Evolutionary conservation across 2,888 invertebrate genomes (phyloP).

Genomic region (Chrysotoxum bicinctum): DNA sequence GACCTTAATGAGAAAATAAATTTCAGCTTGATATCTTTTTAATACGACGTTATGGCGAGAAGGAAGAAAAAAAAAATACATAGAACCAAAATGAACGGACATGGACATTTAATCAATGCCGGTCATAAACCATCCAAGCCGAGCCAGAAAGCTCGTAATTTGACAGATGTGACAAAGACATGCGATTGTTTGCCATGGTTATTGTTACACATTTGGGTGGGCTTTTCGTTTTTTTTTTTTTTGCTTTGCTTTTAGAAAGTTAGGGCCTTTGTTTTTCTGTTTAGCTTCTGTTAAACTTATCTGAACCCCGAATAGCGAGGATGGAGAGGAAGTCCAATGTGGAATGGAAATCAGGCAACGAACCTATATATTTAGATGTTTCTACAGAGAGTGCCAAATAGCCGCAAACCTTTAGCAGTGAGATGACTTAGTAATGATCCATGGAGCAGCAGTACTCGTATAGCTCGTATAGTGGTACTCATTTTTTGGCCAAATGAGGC

Average conservation of each 20-base stretch:
- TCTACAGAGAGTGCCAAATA: not conserved
- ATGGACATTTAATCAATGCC: slow-evolving; percentile 60
- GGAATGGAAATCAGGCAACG: slow-evolving; percentile 30
- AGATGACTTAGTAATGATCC: slow-evolving; percentile 68
- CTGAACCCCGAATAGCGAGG: slow-evolving; percentile 1
- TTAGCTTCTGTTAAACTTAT: not conserved
- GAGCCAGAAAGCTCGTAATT: slow-evolving; percentile 39
- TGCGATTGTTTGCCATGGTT: slow-evolving; percentile 54
- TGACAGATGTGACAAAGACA: slow-evolving; percentile 67
- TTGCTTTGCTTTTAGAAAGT: not conserved
- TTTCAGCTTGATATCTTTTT: slow-evolving; percentile 52
- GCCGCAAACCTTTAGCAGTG: slow-evolving; percentile 21
- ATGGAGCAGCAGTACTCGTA: not conserved
- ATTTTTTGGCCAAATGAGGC: slow-evolving; percentile 56
- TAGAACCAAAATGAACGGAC: slow-evolving; percentile 21
- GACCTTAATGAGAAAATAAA: slow-evolving; percentile 55
- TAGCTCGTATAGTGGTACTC: not conserved
- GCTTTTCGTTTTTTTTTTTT: not conserved
- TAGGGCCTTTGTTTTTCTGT: not conserved
- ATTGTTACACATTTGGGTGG: slow-evolving; percentile 52
- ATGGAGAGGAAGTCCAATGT: not conserved
- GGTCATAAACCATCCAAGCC: slow-evolving; percentile 45
- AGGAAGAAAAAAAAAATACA: not conserved
- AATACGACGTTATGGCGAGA: slow-evolving; percentile 39
- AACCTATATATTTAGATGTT: not conserved